Percentiles rank a stretch among this genome's conserved stretches.
Conservation (phyloP, 2,888 invertebrate genomes). For the Acleris emargana region DNA sequence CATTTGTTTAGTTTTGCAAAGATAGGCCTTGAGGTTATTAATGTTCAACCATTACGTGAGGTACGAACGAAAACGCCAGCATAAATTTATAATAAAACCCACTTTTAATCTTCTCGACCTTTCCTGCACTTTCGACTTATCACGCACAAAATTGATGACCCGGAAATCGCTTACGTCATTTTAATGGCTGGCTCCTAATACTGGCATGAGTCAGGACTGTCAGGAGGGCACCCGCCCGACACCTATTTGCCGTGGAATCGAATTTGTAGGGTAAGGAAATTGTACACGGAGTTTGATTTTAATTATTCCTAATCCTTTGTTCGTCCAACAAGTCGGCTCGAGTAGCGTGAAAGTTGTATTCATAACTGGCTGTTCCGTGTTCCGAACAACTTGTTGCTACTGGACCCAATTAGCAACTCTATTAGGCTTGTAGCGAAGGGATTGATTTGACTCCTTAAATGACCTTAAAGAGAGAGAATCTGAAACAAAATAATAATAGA, state of each 20-base stretch:
- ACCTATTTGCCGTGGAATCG: constrained; percentile 12
- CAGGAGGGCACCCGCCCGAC: constrained; percentile 4
- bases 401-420: constrained; percentile 26
- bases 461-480: too few relatives aligned
- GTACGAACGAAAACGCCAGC: constrained; percentile 19
- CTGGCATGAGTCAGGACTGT: constrained; percentile 9
- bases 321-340: constrained; percentile 16
- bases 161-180: constrained; percentile 36
- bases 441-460: not conserved
- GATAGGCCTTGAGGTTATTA: too few relatives aligned
- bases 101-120: constrained; percentile 34
- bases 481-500: too few relatives aligned
- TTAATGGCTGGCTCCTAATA: constrained; percentile 25
- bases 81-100: constrained; percentile 35
- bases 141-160: constrained; percentile 36
- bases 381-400: constrained; percentile 30
- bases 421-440: constrained; percentile 10
- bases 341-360: constrained; percentile 28
- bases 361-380: constrained; percentile 27
- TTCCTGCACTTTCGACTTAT: constrained; percentile 35
- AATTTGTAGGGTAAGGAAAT: constrained; percentile 10
- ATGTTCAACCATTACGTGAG: too few relatives aligned
- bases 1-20: too few relatives aligned
- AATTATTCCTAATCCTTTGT: constrained; percentile 35
- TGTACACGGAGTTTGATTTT: constrained; percentile 21